A percentile compares a stretch with the other conserved stretches of the same genome.
phyloP scores from a whole-genome alignment of 2,888 invertebrate genomes.

The Herminia tarsipennalis region DNA sequence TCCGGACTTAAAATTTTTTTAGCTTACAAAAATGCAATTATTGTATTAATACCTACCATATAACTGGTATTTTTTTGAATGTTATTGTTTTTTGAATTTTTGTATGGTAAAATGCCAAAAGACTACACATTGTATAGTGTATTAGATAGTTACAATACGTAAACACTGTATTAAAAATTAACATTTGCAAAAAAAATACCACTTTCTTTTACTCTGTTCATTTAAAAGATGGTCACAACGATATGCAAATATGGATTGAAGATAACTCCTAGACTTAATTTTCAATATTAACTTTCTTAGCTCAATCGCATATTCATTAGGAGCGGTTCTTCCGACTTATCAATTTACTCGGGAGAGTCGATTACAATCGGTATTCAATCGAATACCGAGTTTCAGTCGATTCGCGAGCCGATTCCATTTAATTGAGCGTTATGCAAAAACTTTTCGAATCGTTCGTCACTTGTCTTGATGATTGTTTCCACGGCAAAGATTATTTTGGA shows the following conservation, averaged over 20 bases:
- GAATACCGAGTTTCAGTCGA: constrained; percentile 44
- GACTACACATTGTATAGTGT: too few species aligned
- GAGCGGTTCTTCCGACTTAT: constrained; percentile 45
- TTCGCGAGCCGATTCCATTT: constrained; percentile 35
- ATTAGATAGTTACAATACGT: too few species aligned
- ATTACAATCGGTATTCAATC: constrained; percentile 60
- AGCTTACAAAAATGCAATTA: too few species aligned
- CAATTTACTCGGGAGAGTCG: constrained; percentile 47
- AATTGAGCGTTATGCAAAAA: constrained; percentile 55
- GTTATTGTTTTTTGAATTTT: too few species aligned
- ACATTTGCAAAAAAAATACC: not conserved
- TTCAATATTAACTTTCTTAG: constrained; percentile 51
- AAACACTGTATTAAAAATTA: too few species aligned
- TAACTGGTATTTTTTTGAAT: too few species aligned
- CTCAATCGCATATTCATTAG: constrained; percentile 55
- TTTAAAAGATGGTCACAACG: constrained; percentile 22
- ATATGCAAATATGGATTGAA: constrained; percentile 42
- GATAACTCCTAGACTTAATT: constrained; percentile 49
- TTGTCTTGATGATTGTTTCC: constrained; percentile 21
- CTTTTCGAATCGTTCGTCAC: constrained; percentile 48
- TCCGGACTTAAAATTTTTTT: too few species aligned
- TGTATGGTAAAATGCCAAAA: too few species aligned
- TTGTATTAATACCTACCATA: too few species aligned
- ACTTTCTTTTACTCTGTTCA: not conserved
- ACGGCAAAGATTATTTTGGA: not conserved